Percentiles rank a stretch among this genome's conserved stretches.
Conservation (phyloP, 2,113 vertebrate genomes). For the Psilopogon haemacephalus region DNA sequence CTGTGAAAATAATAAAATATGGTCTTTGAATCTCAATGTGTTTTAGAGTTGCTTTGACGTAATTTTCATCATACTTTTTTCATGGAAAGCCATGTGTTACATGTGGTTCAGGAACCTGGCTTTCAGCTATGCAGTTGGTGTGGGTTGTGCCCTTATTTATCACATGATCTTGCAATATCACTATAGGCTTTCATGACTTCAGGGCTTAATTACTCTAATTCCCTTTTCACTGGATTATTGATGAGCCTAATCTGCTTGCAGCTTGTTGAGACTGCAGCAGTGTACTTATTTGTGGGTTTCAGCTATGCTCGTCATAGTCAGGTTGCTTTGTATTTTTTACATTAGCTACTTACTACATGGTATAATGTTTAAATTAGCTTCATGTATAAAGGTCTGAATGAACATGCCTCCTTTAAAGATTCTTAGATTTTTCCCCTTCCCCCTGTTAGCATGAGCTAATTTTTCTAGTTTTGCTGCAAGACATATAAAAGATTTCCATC, state of each 20-base stretch:
- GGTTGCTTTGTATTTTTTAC: not conserved
- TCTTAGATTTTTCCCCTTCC: not conserved
- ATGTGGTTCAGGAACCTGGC: not conserved
- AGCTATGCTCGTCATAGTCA: not conserved
- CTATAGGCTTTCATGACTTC: slow-evolving; percentile 2
- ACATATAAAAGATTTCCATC: not conserved
- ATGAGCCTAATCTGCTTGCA: slow-evolving; percentile 55
- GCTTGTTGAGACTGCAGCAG: not conserved
- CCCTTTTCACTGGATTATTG: slow-evolving; percentile 42
- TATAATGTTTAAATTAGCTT: not conserved
- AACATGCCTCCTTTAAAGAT: not conserved
- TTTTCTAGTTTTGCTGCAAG: not conserved
- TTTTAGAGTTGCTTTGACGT: not conserved
- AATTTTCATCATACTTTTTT: not conserved
- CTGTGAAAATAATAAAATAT: not conserved
- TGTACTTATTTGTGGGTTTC: not conserved
- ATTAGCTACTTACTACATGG: not conserved
- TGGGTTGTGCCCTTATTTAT: slow-evolving; percentile 34
- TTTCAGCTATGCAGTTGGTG: not conserved
- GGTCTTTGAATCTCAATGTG: not conserved
- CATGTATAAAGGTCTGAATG: not conserved
- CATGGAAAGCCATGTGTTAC: not conserved
- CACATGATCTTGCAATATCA: slow-evolving; percentile 31
- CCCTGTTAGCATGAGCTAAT: not conserved
- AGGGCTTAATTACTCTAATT: slow-evolving; percentile 54